Conservation (phyloP, 2,113 vertebrate species). For the Benthochromis sp. region DNA sequence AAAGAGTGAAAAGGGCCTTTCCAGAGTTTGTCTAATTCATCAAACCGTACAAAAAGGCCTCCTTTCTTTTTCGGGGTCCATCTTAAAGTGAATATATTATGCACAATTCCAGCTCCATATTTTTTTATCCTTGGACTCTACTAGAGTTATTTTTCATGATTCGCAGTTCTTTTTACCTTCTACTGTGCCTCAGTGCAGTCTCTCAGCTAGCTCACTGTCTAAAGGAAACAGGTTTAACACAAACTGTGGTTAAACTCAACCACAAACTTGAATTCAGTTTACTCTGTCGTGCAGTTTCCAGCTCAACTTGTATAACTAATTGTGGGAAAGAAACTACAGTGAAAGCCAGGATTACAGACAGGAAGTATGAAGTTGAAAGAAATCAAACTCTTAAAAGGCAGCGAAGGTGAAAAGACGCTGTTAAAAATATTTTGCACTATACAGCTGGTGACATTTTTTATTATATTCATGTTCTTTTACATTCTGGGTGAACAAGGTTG, state of each 20-base stretch:
- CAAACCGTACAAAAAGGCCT: background rate
- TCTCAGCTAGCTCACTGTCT: background rate
- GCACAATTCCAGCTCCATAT: background rate
- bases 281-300: background rate
- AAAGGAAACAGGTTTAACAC: background rate
- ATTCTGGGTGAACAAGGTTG: background rate
- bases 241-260: background rate
- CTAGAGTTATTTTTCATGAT: accelerated
- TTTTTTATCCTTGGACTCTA: background rate
- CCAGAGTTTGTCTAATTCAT: background rate
- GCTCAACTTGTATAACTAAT: background rate
- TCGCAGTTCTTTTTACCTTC: background rate
- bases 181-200: accelerated
- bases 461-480: background rate
- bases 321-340: background rate
- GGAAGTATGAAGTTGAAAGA: background rate
- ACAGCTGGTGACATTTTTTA: accelerated
- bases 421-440: background rate
- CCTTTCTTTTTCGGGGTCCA: background rate
- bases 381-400: background rate
- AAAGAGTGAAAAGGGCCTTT: background rate
- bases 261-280: background rate
- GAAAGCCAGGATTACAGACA: background rate
- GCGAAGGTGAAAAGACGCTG: accelerated
- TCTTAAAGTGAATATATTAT: background rate